Evolutionary conservation across 2,113 vertebrate genomes (phyloP).

Genomic region (Parus major): DNA sequence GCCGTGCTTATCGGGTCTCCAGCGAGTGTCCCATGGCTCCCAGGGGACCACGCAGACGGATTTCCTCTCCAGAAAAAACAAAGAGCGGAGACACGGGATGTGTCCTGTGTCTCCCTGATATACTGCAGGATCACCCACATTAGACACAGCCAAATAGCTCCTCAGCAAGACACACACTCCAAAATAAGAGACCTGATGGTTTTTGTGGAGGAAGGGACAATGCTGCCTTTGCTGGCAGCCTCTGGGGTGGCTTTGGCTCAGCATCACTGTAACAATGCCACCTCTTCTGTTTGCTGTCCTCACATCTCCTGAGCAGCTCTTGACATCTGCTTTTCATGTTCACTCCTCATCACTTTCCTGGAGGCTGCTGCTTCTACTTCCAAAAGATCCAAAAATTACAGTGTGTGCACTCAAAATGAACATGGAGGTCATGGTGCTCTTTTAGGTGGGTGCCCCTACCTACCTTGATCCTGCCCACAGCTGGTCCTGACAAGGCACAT

Average conservation of each 20-base stretch:
- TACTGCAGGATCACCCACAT: not conserved
- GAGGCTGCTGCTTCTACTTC: not conserved
- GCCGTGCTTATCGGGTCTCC: not conserved
- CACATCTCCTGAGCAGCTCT: not conserved
- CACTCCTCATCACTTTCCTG: not conserved
- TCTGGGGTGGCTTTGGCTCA: not conserved
- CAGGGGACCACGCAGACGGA: not conserved
- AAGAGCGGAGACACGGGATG: not conserved
- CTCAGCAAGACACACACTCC: not conserved
- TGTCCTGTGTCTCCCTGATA: constrained; percentile 14
- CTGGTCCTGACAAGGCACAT: not conserved
- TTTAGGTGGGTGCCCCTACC: not conserved
- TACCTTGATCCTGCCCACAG: not conserved
- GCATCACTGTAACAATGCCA: not conserved
- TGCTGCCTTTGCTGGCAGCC: not conserved
- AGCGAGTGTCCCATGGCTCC: not conserved
- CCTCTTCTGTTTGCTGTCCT: not conserved
- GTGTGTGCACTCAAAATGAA: not conserved
- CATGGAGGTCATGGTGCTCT: not conserved
- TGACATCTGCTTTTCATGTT: not conserved
- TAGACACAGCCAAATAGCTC: not conserved
- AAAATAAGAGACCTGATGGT: constrained; percentile 11
- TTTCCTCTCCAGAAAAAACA: constrained; percentile 43
- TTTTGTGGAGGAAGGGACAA: not conserved
- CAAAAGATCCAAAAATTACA: not conserved